Evolutionary conservation across 2,888 invertebrate genomes (phyloP), one percentile per base, ranked within the genome.

Genomic region (Colostygia pectinataria): DNA sequence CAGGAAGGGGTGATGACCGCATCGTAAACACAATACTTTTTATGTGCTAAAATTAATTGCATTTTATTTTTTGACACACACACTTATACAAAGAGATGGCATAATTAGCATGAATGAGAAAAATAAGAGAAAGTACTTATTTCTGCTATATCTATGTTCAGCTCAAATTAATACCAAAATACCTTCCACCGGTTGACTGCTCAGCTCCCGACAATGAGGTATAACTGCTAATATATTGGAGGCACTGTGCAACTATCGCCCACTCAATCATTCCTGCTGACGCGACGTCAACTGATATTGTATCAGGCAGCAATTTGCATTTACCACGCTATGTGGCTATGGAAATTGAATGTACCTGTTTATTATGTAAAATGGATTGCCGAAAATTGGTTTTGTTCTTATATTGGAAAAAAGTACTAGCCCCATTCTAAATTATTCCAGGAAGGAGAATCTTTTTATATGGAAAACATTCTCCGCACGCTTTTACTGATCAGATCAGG

Each of bases 181-280:
- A 42, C 38, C 41, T 46, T 33, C 28, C 20, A 41, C 46, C n/a
- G 38, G 46, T 46, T 42, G 46, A 48, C 33, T 44, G 50, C 44
- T 23, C 38, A 12, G 9, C 15, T 39, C 14, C 40, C 39, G 34
- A 48, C 45, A 56, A 54, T 54, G 42, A 51, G 39, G 44, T 37
- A 55, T 79, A 78, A 75, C 74, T 74, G 74, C 74, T 78, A 80
- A 84, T 83, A 80, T 80, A 85, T 81, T 71, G 57, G 56, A 53
- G 63, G 74, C 67, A 65, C 66, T 67, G 66, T 70, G 74, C 73
- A 76, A 77, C 76, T 76, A 80, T 78, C 74, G 68, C 62, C 62
- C 68, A 76, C 75, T 83, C 76, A 75, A 82, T 85, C 80, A 83
- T 80, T 61, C 43, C 44, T 43, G 68, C 74, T 69, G 71, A 74